Percentiles rank a stretch among this genome's conserved stretches.
Evolutionary conservation across 2,113 vertebrate genomes (phyloP).

Genomic region (Typhlomys cinereus): DNA sequence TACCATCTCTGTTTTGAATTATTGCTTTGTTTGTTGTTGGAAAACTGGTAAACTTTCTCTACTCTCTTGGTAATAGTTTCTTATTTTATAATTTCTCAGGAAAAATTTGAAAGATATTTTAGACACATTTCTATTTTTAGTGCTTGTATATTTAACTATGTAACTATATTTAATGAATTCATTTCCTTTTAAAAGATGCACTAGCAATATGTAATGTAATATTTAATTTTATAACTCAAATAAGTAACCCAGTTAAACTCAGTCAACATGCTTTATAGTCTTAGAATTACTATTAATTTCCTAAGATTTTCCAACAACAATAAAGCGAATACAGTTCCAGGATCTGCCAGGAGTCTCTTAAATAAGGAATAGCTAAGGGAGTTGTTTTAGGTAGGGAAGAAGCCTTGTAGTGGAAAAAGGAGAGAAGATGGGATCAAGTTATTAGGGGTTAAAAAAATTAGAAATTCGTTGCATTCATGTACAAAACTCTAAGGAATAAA

Average conservation of each 20-base stretch:
- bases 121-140: slow-evolving; percentile 16
- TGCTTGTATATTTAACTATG: slow-evolving; percentile 8
- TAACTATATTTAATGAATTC: slow-evolving; percentile 41
- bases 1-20: background rate
- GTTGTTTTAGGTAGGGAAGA: background rate
- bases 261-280: background rate
- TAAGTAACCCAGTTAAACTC: slow-evolving; percentile 31
- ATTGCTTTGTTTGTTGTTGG: background rate
- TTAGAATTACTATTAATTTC: slow-evolving; percentile 5
- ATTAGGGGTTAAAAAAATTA: too few species aligned
- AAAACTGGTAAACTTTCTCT: background rate
- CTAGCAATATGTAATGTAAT: background rate
- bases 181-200: slow-evolving; percentile 39
- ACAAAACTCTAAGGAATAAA: slow-evolving; percentile 25
- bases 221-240: slow-evolving; percentile 45
- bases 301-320: background rate
- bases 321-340: background rate
- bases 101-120: slow-evolving; percentile 4
- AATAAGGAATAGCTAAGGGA: slow-evolving; percentile 28
- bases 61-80: background rate
- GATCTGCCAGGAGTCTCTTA: background rate
- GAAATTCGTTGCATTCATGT: slow-evolving; percentile 13
- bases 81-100: slow-evolving; percentile 18
- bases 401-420: too few species aligned
- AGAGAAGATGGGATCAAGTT: too few species aligned